Base-by-base conservation (phyloP, 1,140 invertebrate species). In the Drosophila mauritiana region DNA sequence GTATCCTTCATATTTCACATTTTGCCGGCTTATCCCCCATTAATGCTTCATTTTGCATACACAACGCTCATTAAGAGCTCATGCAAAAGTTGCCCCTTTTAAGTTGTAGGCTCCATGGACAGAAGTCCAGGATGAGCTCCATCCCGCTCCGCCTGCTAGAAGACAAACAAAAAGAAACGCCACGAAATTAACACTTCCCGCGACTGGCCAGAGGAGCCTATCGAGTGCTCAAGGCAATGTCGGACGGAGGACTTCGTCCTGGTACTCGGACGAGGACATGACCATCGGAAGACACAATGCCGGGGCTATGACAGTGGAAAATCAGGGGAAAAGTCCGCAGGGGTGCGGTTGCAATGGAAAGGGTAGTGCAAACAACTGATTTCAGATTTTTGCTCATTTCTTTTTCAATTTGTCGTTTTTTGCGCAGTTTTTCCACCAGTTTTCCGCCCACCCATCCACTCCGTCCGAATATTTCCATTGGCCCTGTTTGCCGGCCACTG, bases 141-240 rank as follows among this genome's bases (percentile, higher is more conserved):
- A 39, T 12, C 39, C 31, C 25, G 48, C 52, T 57, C 22, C 58
- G 37, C 12, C 37, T 13, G 37, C 31, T 46, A 65, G 85, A 61
- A 73, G 84, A 67, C 83, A 86, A 83, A 88, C 83, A 86, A 83
- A 83, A 76, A 68, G 79, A 75, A 74, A 62, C 79, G 79, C 83
- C 80, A 77, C 76, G 56, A 88, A 88, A 88, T 88, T 88, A 89
- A 88, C 84, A 88, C 84, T 88, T 88, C 79, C 79, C 80, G 73
- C 74, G 56, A 53, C 43, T 80, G 51, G 67, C 56, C 59, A 59
- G 54, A 31, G 54, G 42, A 62, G 75, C 65, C 83, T 76, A 86
- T 88, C 75, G 83, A 83, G 54, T 69, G 83, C 84, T 79, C 70
- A 82, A 77, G 83, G 83, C 82, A 78, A 72, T 70, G 73, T 62